Conservation (phyloP, 2,797 vertebrate species). For the Molossus molossus region DNA sequence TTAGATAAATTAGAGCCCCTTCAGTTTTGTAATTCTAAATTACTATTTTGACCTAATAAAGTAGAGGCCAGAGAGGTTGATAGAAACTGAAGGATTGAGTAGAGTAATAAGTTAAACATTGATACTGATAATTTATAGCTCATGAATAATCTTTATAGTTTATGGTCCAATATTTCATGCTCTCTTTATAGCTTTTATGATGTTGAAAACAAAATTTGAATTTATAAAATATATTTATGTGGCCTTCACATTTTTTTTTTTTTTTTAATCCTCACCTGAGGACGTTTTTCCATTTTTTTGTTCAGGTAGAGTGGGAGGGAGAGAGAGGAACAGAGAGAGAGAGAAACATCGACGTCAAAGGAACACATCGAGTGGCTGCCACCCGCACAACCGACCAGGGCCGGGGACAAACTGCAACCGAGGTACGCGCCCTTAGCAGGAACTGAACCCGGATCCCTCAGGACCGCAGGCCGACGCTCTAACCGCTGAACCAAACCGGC, state of each 20-base stretch:
- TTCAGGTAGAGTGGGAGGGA: no score
- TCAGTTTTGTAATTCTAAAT: constrained; percentile 27
- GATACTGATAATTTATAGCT: constrained; percentile 55
- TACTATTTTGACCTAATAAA: constrained; percentile 49
- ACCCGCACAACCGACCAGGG: no score
- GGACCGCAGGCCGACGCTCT: no score
- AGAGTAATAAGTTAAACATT: constrained; percentile 32
- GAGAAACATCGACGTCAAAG: no score
- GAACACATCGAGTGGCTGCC: no score
- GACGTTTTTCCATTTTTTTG: no score
- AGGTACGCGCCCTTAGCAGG: no score
- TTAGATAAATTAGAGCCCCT: neutral
- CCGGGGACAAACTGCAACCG: no score
- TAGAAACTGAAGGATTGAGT: neutral
- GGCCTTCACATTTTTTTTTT: neutral
- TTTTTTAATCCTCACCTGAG: no score
- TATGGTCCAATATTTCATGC: constrained; percentile 11
- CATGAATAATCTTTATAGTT: constrained; percentile 60
- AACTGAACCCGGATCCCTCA: no score
- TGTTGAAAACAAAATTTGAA: constrained; percentile 55
- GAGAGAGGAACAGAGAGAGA: no score
- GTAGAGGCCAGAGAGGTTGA: neutral
- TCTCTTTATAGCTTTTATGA: neutral
- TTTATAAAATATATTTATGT: constrained; percentile 51
- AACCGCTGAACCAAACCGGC: no score